Conservation (phyloP, 2,797 vertebrate genomes). For the Alcedo atthis region DNA sequence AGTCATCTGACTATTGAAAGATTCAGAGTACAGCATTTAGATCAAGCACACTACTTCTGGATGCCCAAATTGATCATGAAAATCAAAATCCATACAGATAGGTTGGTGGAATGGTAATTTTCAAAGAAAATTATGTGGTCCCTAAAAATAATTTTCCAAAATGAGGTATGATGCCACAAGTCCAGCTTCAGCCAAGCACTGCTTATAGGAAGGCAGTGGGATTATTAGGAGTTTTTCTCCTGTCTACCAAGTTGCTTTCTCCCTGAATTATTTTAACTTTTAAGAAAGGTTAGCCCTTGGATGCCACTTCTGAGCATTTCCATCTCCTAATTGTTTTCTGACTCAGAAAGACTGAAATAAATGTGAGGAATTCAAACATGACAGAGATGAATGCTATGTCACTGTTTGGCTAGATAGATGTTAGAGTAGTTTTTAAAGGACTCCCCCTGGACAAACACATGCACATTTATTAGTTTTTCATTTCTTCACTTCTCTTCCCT, state of each 20-base stretch:
- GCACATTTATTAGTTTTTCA: neutral
- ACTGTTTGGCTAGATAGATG: neutral
- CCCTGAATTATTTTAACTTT: neutral
- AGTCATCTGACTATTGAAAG: neutral
- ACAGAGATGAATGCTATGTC: neutral
- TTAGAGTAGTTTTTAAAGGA: neutral
- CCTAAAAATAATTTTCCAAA: neutral
- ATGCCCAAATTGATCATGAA: neutral
- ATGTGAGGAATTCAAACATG: neutral
- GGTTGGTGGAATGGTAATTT: neutral
- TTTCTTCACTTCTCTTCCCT: neutral
- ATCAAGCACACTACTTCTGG: neutral
- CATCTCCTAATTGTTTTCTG: constrained; percentile 13
- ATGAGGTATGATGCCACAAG: neutral
- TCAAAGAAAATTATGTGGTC: neutral
- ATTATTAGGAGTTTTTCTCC: neutral
- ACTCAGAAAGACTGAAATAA: neutral
- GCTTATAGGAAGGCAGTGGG: neutral
- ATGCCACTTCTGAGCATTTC: neutral
- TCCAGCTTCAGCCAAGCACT: neutral
- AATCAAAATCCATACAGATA: neutral
- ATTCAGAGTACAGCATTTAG: neutral
- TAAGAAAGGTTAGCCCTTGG: neutral
- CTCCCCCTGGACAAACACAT: neutral
- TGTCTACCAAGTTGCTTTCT: neutral